Evolutionary conservation across 1,140 invertebrate species (phyloP).

Genomic region (Stenopsyche tienmushanensis): DNA sequence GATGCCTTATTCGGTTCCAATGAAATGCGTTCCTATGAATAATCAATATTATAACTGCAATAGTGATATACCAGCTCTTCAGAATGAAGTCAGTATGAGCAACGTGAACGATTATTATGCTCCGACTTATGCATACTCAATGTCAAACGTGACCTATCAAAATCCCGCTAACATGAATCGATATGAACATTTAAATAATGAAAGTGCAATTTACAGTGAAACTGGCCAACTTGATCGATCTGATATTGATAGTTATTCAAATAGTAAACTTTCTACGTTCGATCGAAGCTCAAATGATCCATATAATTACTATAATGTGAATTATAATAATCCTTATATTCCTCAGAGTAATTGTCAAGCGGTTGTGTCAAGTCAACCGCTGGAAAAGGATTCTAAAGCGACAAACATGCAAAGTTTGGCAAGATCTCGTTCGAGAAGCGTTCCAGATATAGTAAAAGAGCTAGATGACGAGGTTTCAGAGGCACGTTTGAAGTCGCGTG

Average conservation of each 20-base stretch:
- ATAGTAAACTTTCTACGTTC: conserved; percentile 3
- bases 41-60: too few species aligned
- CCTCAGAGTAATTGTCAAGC: background rate
- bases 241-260: conserved; percentile 26
- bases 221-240: conserved; percentile 12
- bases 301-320: conserved; percentile 26
- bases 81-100: background rate
- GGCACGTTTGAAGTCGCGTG: conserved; percentile 54
- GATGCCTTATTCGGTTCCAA: too few species aligned
- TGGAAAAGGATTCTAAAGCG: too few species aligned
- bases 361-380: too few species aligned
- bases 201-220: conserved; percentile 3
- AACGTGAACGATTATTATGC: conserved; percentile 30
- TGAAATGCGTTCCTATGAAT: too few species aligned
- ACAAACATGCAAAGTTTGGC: conserved; percentile 45
- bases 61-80: too few species aligned
- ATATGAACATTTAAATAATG: conserved; percentile 18
- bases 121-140: conserved; percentile 27
- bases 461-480: conserved; percentile 66
- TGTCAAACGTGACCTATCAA: conserved; percentile 10
- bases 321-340: conserved; percentile 27
- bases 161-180: conserved; percentile 16
- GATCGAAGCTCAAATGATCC: conserved; percentile 16
- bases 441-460: conserved; percentile 71
- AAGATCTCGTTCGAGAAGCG: conserved; percentile 62